These are phyloP conservation scores for Lophochroa leadbeateri DNA, from an alignment of 2,113 vertebrate genomes.

Conservation along the genomic window DNA sequence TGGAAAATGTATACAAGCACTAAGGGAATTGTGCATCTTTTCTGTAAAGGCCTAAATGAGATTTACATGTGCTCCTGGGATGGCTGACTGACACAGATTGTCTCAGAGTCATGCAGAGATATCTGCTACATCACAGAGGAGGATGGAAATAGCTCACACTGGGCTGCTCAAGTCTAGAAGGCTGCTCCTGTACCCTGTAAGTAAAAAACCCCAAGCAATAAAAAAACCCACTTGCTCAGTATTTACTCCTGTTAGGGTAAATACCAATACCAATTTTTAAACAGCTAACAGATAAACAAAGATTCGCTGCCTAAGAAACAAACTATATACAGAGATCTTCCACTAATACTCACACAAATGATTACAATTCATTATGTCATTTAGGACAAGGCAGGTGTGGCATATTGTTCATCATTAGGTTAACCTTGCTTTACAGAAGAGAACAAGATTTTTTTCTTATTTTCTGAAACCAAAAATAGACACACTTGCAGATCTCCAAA, in stretches of 20 bases:
- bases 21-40: neutral
- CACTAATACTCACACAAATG: neutral
- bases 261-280: neutral
- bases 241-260: neutral
- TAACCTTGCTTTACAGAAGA: neutral
- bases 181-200: neutral
- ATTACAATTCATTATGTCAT: neutral
- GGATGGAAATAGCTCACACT: neutral
- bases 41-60: neutral
- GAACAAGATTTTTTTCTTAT: neutral
- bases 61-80: neutral
- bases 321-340: neutral
- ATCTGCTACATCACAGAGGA: neutral
- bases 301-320: neutral
- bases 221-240: neutral
- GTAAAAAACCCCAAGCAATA: neutral
- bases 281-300: neutral
- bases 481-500: neutral
- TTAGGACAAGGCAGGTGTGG: neutral
- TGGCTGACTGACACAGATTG: neutral
- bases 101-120: constrained; percentile 24
- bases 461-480: neutral
- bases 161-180: neutral
- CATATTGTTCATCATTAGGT: neutral
- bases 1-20: neutral